These are phyloP conservation scores for Chaetodon auriga DNA, from an alignment of 2,113 vertebrate species.

Conservation along the genomic window DNA sequence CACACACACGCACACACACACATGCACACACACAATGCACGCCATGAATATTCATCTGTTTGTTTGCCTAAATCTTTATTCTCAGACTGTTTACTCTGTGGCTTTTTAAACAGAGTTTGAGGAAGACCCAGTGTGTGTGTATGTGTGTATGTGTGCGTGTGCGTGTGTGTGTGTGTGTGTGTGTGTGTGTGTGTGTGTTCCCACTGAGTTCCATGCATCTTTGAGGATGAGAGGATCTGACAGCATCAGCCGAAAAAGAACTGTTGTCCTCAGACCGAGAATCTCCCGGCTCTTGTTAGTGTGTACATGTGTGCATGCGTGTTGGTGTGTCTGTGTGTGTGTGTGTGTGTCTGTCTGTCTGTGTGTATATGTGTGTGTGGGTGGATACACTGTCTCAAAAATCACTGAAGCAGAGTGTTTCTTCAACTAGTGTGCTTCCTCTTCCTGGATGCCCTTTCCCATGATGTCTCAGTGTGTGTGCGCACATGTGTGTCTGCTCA, in stretches of 20 bases:
- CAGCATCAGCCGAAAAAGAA: constrained; percentile 76
- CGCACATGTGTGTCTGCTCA: neutral
- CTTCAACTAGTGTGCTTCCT: constrained; percentile 54
- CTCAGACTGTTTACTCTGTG: constrained; percentile 30
- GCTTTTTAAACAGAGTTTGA: constrained; percentile 36
- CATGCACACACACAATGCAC: neutral
- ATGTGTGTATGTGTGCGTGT: constrained; percentile 16
- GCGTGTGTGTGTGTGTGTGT: constrained; percentile 13
- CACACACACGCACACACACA: neutral
- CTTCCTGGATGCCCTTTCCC: constrained; percentile 48
- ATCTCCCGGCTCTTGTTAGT: constrained; percentile 46
- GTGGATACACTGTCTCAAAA: constrained; percentile 52
- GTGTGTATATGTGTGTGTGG: constrained; percentile 2
- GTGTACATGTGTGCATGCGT: constrained; percentile 11
- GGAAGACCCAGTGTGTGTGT: constrained; percentile 3
- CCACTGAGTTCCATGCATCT: constrained; percentile 43
- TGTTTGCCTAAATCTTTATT: constrained; percentile 41
- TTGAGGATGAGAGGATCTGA: constrained; percentile 77
- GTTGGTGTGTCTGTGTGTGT: constrained; percentile 14
- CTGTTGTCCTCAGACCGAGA: constrained; percentile 73
- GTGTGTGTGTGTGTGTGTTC: constrained; percentile 32
- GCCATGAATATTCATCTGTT: constrained; percentile 50
- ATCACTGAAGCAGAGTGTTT: constrained; percentile 64
- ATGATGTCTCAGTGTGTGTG: constrained; percentile 48
- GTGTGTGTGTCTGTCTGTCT: neutral